Evolutionary conservation across 2,113 vertebrate genomes (phyloP).

Genomic region (Lethenteron reissneri): DNA sequence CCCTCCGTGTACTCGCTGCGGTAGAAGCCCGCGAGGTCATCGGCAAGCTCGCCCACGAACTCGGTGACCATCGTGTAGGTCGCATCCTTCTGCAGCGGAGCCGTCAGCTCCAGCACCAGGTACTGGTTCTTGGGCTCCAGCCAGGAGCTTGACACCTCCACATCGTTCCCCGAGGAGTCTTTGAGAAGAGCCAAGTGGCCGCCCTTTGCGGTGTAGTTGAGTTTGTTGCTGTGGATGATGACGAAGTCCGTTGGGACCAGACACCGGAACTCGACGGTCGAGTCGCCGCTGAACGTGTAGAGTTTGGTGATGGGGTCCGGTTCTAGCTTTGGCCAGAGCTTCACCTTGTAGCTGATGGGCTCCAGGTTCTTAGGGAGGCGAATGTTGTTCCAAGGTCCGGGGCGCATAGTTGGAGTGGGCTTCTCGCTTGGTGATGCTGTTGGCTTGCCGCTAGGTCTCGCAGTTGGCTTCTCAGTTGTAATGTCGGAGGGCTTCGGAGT

Average conservation of each 20-base stretch:
- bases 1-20: slow-evolving; percentile 53
- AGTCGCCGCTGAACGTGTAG: slow-evolving; percentile 45
- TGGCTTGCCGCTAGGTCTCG: too few species aligned
- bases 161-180: not conserved
- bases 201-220: slow-evolving; percentile 30
- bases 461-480: too few species aligned
- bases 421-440: too few species aligned
- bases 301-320: slow-evolving; percentile 39
- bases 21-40: slow-evolving; percentile 68
- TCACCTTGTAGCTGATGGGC: slow-evolving; percentile 27
- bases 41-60: slow-evolving; percentile 52
- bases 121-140: slow-evolving; percentile 33
- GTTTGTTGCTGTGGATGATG: slow-evolving; percentile 60
- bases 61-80: slow-evolving; percentile 28
- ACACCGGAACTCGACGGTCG: slow-evolving; percentile 38
- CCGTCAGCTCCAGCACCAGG: slow-evolving; percentile 37
- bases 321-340: slow-evolving; percentile 15
- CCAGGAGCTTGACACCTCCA: slow-evolving; percentile 1
- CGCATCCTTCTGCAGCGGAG: too few species aligned
- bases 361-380: slow-evolving; percentile 34
- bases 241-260: slow-evolving; percentile 29
- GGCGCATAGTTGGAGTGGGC: too few species aligned
- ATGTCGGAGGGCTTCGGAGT: too few species aligned
- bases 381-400: slow-evolving; percentile 12
- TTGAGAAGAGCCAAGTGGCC: not conserved